Base-by-base conservation (phyloP, 2,113 vertebrate genomes). In the Choloepus hoffmanni region DNA sequence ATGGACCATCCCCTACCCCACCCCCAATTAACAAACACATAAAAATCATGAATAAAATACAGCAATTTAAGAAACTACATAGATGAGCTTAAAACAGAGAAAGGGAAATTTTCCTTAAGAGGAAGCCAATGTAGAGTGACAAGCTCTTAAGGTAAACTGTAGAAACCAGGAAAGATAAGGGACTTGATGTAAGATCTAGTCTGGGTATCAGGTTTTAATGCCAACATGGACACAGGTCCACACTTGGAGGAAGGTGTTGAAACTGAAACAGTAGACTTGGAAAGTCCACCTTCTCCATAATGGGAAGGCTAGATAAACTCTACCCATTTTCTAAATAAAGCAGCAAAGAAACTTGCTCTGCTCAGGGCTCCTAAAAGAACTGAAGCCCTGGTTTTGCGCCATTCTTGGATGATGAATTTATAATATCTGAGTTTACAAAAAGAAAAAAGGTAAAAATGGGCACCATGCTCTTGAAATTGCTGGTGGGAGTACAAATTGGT, bases 1-100 rank as follows among this genome's bases (percentile, higher is more conserved):
- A 7, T 33, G 26, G 68, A 83, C 83, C 43, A 89, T 16, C 40
- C 7, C 81, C 62, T 6, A 92, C 84, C 70, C 93, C 55, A 82
- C 43, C 63, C 18, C 65, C 55, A 78, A 86, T 83, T 94, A 86
- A 96, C 73, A 96, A 88, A 89, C 28, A 77, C 78, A 85, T 86
- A 60, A 95, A 96, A 94, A 74, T 26, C n/a, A 84, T 74, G 21
- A 0, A 50, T 48, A 74, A 94, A 88, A 96, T 40, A 58, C 45
- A 93, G 63, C 72, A 65, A 10, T 36, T 70, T 79, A 65, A 28
- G 63, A 78, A 53, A n/a, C 33, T 53, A 50, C 11, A 73, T 48
- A 23, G 48, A 21, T 86, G 16, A 86, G 16, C 2, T 82, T 67
- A 87, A 79, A 68, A 72, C 8, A 43, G n/a, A 72, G 19, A 90